Conservation (phyloP, 2,113 vertebrate genomes). For the Ursus arctos region DNA sequence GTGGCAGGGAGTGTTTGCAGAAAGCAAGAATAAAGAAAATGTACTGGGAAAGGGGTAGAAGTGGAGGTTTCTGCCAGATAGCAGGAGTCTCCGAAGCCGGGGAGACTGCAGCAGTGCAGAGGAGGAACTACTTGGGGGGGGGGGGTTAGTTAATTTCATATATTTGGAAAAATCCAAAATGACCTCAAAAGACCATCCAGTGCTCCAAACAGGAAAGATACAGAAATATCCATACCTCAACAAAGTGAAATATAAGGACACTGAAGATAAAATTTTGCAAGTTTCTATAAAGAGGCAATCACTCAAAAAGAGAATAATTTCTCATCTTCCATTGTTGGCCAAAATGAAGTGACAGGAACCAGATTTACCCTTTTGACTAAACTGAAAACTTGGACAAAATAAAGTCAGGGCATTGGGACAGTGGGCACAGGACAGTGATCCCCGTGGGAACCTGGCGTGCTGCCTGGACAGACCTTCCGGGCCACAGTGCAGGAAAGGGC, state of each 20-base stretch:
- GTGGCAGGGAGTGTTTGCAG: neutral
- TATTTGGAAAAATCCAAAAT: neutral
- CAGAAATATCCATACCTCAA: neutral
- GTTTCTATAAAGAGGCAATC: neutral
- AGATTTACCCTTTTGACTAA: neutral
- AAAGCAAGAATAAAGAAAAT: neutral
- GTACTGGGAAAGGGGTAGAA: neutral
- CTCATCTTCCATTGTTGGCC: neutral
- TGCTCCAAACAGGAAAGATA: neutral
- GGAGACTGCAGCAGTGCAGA: neutral
- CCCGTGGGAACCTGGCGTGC: neutral
- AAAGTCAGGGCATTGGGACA: accelerated
- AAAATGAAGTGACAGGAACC: neutral
- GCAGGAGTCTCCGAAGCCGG: neutral
- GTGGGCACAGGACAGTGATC: neutral
- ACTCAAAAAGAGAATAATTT: neutral
- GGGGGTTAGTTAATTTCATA: neutral
- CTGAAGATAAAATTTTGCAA: neutral
- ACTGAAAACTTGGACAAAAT: neutral
- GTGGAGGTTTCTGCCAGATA: neutral
- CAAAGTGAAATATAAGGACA: neutral
- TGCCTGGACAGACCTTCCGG: neutral
- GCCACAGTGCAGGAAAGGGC: neutral
- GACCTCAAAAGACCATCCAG: neutral
- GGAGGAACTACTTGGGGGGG: neutral